phyloP scores from a whole-genome alignment of 2,888 invertebrate species.

The Stomorhina lunata region DNA sequence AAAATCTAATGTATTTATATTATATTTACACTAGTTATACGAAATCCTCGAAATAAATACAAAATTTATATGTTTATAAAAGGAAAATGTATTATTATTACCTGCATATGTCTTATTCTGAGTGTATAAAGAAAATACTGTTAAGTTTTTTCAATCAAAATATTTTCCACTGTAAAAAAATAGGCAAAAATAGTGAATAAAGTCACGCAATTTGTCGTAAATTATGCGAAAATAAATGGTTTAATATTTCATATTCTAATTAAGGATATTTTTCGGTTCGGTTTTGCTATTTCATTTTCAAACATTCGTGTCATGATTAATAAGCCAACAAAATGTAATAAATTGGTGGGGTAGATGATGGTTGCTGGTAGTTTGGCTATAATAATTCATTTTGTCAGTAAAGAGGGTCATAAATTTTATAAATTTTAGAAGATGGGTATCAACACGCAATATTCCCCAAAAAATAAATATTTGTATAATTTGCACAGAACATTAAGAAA shows the following conservation, averaged over 20 bases:
- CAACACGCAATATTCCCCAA: slow-evolving; percentile 20
- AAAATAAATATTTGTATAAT: slow-evolving; percentile 8
- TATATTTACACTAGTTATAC: too few species aligned
- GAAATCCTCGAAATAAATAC: too few species aligned
- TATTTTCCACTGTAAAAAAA: background rate
- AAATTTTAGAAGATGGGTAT: background rate
- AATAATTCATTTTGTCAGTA: background rate
- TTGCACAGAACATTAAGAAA: background rate
- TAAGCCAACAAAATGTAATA: background rate
- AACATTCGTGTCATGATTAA: background rate
- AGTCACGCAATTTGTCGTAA: background rate
- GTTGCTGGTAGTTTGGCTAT: background rate
- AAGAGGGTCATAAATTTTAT: slow-evolving; percentile 28
- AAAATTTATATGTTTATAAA: too few species aligned
- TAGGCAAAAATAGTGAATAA: background rate
- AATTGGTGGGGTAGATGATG: background rate
- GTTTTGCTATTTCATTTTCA: background rate
- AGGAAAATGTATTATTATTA: too few species aligned
- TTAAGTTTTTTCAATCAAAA: background rate
- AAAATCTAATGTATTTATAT: too few species aligned
- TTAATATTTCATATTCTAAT: background rate
- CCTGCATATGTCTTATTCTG: too few species aligned
- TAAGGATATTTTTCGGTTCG: background rate
- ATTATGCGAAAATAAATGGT: background rate
- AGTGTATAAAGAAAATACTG: background rate